Evolutionary conservation across 2,888 invertebrate species (phyloP).

Genomic region (Drosophila niveifrons): DNA sequence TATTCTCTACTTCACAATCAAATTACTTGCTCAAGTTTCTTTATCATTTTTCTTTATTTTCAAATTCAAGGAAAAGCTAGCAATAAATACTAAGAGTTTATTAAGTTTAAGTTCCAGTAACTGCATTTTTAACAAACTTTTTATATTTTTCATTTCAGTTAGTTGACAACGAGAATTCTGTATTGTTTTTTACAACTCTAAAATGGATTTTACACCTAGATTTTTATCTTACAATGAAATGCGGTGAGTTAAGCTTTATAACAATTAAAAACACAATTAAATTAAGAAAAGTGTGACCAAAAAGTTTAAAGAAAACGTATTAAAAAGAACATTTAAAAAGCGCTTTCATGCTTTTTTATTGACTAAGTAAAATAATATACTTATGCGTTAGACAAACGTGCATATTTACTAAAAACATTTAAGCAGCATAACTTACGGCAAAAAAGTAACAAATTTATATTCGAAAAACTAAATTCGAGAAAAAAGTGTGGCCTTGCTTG

Average conservation of each 20-base stretch:
- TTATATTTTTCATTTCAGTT: neutral
- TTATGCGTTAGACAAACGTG: constrained; percentile 12
- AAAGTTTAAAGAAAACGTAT: neutral
- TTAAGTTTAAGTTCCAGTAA: neutral
- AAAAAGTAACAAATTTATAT: neutral
- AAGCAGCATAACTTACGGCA: constrained; percentile 1
- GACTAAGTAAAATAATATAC: neutral
- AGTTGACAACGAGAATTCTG: neutral
- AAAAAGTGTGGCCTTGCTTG: neutral
- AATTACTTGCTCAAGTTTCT: neutral
- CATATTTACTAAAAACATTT: constrained; percentile 15
- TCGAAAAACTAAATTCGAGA: neutral
- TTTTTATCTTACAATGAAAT: neutral
- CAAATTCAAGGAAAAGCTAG: neutral
- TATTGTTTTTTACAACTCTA: neutral
- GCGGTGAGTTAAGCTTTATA: constrained; percentile 3
- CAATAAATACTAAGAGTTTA: neutral
- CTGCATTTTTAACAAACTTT: neutral
- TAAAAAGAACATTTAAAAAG: neutral
- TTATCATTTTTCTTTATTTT: neutral
- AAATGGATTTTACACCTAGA: neutral
- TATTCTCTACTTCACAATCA: neutral
- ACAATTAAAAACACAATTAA: constrained; percentile 1
- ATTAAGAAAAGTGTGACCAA: neutral
- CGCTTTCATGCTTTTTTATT: neutral